Evolutionary conservation across 92 coral and sea anemone genomes (phyloP), one percentile per base, ranked within the genome.

Genomic region (Palythoa grandis): DNA sequence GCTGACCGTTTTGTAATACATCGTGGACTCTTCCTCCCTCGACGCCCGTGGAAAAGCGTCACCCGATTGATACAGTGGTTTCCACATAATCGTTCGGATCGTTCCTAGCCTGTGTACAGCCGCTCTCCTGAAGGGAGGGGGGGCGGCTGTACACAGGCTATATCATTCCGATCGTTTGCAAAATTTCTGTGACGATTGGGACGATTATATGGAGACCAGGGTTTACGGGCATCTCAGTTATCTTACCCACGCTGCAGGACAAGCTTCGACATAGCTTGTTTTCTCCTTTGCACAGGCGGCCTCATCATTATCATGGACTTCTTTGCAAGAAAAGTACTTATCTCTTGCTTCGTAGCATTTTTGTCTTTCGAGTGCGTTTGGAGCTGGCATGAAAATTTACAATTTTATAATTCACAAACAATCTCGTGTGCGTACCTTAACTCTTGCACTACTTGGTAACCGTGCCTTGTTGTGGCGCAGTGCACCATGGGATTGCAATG

Each of bases 161-260:
- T 43, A 43, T 43, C 50, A 0, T 43, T 0, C 6, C 6, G 9
- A 43, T 8, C 6, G 9, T 5, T 43, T 43, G 50, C 9, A 43
- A 43, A 43, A 8, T 5, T 43, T 43, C 9, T 43, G 9, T 0
- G 9, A 43, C 50, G 3, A 5, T 5, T 5, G 6, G 4, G 50
- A 43, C 9, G 4, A 43, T 43, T 8, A 43, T 43, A 5, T 8
- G 9, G 6, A 43, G 1, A 0, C 35, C 35, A 29, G 35, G 19
- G 0, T 60, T 60, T 14, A 5, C 15, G 16, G 3, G 7, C 6
- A 15, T 60, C 66, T 8, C 14, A 5, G 2, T 12, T 15, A 9
- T 35, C 95, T 89, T 92, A 97, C 99, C 99, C 99, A 97, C 43
- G 97, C 71, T 19, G 98, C 94, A 16, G 98, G 98, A 56, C 99